Evolutionary conservation across 2,888 invertebrate species (phyloP).

Genomic region (Tyria jacobaeae): DNA sequence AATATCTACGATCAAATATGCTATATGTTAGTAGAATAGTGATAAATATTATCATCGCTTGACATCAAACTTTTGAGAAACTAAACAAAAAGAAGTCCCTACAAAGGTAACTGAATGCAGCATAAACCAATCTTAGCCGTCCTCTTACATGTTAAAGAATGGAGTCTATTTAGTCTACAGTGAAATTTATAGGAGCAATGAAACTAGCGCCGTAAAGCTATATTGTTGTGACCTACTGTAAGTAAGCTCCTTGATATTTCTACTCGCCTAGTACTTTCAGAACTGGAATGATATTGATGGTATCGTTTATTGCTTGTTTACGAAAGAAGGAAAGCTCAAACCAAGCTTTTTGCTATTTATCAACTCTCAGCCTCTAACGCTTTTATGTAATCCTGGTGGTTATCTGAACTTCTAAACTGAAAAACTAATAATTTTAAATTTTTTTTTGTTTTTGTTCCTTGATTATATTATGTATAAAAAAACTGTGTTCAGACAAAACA

Average conservation of each 20-base stretch:
- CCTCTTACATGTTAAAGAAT: slow-evolving; percentile 40
- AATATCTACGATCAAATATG: too few relatives aligned
- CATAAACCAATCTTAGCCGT: slow-evolving; percentile 34
- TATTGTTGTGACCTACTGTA: slow-evolving; percentile 35
- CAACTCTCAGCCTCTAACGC: too few relatives aligned
- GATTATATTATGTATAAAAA: too few relatives aligned
- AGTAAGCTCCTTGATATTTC: slow-evolving; percentile 27
- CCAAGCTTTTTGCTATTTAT: background rate
- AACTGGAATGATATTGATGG: slow-evolving; percentile 2
- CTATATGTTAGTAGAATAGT: too few relatives aligned
- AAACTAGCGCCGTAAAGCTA: slow-evolving; percentile 30
- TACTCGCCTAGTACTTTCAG: slow-evolving; percentile 35
- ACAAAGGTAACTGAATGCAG: slow-evolving; percentile 17
- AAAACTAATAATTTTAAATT: too few relatives aligned
- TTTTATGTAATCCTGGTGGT: too few relatives aligned
- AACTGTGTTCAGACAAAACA: too few relatives aligned
- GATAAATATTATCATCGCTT: too few relatives aligned
- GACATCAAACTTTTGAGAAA: background rate
- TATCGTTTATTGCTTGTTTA: background rate
- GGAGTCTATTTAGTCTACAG: slow-evolving; percentile 45
- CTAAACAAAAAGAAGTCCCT: slow-evolving; percentile 9
- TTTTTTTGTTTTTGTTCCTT: too few relatives aligned
- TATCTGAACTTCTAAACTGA: too few relatives aligned
- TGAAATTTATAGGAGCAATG: slow-evolving; percentile 54
- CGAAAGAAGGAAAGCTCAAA: background rate